These are phyloP conservation scores for Athalia rosae DNA, from an alignment of 2,888 invertebrate genomes.

Conservation along the genomic window DNA sequence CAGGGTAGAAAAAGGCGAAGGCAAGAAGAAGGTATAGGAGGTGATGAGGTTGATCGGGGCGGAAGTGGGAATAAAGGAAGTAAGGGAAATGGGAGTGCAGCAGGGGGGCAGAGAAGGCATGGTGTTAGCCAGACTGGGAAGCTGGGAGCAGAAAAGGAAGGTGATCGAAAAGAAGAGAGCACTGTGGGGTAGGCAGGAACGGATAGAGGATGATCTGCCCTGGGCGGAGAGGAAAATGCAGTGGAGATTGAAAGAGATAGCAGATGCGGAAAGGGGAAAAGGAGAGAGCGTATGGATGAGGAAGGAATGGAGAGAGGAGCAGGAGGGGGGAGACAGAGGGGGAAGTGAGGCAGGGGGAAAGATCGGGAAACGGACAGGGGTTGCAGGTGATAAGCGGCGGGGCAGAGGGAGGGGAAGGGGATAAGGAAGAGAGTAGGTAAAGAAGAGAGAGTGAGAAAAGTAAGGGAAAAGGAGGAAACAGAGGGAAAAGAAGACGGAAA, in stretches of 20 bases:
- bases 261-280: neutral
- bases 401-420: neutral
- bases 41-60: neutral
- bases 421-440: neutral
- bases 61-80: neutral
- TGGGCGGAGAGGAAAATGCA: slow-evolving; percentile 1
- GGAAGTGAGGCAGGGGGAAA: too few relatives aligned
- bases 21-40: neutral
- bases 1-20: neutral
- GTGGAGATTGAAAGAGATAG: neutral
- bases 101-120: neutral
- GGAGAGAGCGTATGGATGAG: too few relatives aligned
- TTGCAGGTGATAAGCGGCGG: neutral
- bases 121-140: too few relatives aligned
- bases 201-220: neutral
- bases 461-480: neutral
- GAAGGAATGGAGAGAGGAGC: too few relatives aligned
- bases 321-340: too few relatives aligned
- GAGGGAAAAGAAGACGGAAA: neutral
- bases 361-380: too few relatives aligned
- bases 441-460: neutral
- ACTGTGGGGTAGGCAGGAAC: neutral
- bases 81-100: neutral
- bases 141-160: neutral
- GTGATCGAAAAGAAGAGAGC: neutral